phyloP scores from a whole-genome alignment of 2,888 invertebrate genomes.

The Dendrolimus houi region DNA sequence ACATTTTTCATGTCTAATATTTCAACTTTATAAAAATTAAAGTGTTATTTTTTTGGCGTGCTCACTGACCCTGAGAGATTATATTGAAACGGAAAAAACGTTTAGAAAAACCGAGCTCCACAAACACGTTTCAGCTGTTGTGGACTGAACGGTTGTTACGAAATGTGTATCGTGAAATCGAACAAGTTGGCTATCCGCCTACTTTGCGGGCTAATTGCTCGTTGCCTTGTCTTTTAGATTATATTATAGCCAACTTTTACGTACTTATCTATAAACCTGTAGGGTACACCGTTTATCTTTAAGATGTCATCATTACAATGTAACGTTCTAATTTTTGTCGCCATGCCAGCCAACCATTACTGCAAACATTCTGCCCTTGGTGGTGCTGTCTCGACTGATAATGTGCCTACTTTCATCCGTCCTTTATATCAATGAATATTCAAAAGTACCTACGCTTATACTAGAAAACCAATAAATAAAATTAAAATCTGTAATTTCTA shows the following conservation, averaged over 20 bases:
- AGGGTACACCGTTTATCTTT: no score
- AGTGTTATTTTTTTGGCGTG: background rate
- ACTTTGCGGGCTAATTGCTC: background rate
- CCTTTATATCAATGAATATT: no score
- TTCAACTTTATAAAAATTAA: background rate
- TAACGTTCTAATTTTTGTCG: no score
- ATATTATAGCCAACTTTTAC: background rate
- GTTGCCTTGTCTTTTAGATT: background rate
- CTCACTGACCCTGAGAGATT: constrained; percentile 18
- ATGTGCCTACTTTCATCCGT: no score
- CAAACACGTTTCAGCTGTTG: constrained; percentile 12
- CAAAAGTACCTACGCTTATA: no score
- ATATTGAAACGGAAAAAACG: constrained; percentile 17
- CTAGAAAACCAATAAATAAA: no score
- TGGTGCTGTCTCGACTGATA: no score
- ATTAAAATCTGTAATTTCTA: no score
- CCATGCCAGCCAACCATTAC: no score
- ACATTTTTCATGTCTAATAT: background rate
- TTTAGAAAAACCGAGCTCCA: constrained; percentile 13
- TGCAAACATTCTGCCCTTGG: no score
- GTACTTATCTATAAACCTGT: no score
- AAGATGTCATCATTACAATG: no score
- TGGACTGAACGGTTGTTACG: constrained; percentile 33
- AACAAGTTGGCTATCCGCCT: constrained; percentile 16
- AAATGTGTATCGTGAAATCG: constrained; percentile 52